Evolutionary conservation across 2,113 vertebrate species (phyloP), one percentile per base, ranked within the genome.

Genomic region (Bombycilla garrulus): DNA sequence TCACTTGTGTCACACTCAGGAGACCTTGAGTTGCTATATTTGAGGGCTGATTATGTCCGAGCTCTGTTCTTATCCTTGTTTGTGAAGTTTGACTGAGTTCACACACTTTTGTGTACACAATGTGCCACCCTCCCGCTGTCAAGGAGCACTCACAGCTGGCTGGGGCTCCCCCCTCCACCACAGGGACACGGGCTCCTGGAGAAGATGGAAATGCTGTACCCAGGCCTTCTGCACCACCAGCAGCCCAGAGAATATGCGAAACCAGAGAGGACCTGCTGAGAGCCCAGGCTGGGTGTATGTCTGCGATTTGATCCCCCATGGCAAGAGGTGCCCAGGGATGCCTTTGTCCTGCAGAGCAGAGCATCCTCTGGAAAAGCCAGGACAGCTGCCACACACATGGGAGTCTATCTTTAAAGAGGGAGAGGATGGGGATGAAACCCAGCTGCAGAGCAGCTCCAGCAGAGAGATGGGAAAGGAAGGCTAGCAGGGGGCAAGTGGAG

Each of bases 11-110:
- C 80, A 54, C 61, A 61, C 76, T 93, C 88, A 38, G 73, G 40
- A 92, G 87, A 94, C 96, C 95, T 96, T 97, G 94, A 88, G 77
- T 35, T 95, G 81, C 90, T 97, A 86, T 95, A 93, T 97, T 91
- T 96, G 80, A 91, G 57, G 61, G 31, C 29, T 50, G 88, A 96
- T 96, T 96, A 88, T 3, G 2, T 45, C 64, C 61, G 25, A 48
- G 61, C 44, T 78, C 73, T 45, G 25, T 15, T 88, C 82, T 93
- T 97, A 97, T 97, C 94, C 56, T 84, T 96, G 90, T 96, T 97
- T 97, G 96, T 84, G 82, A 92, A 96, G 80, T 78, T 92, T 86
- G 95, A 94, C 88, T 81, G 86, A 69, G 78, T 96, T 96, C 93
- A 81, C 95, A 96, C 92, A 86, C 86, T 78, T 76, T 6, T 73